Conservation (phyloP, 2,888 invertebrate species). For the Leuctra nigra region DNA sequence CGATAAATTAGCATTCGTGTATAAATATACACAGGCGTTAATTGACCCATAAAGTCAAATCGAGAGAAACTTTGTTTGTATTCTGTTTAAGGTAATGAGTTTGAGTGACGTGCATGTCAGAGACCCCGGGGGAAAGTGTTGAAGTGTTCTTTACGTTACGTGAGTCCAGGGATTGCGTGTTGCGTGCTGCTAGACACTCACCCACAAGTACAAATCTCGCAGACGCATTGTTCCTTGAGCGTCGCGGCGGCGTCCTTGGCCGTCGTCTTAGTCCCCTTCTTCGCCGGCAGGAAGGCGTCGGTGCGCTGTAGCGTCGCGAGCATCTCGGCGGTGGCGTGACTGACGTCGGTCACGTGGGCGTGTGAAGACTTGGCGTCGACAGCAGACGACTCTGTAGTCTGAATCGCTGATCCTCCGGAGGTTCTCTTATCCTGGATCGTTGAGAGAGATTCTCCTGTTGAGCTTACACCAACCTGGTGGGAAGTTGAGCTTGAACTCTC, state of each 20-base stretch:
- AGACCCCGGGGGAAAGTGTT: too few species aligned
- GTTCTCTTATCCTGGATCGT: conserved; percentile 3
- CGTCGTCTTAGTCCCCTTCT: conserved; percentile 33
- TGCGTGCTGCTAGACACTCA: conserved; percentile 45
- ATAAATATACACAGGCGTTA: too few species aligned
- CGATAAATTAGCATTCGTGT: too few species aligned
- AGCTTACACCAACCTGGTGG: not conserved
- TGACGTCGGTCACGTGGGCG: not conserved
- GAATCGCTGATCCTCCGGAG: not conserved
- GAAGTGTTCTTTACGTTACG: too few species aligned
- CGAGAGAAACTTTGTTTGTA: too few species aligned
- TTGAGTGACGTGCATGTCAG: too few species aligned
- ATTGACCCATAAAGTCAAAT: too few species aligned
- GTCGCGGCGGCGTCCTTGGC: conserved; percentile 39
- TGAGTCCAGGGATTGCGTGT: not conserved
- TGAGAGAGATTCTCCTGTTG: conserved; percentile 1
- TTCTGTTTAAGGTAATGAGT: too few species aligned
- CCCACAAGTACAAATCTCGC: conserved; percentile 89
- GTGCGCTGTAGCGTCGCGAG: not conserved
- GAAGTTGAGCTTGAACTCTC: conserved; percentile 12
- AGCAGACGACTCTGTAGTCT: too few species aligned
- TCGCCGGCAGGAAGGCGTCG: conserved; percentile 1
- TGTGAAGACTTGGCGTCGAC: too few species aligned
- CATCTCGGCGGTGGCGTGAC: not conserved
- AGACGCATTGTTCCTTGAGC: conserved; percentile 75